phyloP scores from a whole-genome alignment of 2,888 invertebrate species.

The Synanthedon formicaeformis region DNA sequence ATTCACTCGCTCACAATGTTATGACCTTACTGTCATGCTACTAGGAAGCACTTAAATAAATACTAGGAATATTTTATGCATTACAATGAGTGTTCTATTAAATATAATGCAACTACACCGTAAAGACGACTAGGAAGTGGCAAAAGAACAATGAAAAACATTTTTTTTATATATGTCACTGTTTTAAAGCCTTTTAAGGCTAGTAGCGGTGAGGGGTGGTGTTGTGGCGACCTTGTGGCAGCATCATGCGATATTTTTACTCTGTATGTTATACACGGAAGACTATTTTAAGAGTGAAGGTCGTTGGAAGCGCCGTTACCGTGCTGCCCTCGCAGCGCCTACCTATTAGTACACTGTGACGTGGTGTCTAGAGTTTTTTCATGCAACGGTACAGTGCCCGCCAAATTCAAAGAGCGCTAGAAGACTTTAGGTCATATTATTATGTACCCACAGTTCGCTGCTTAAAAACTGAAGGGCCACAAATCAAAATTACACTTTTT shows the following conservation, averaged over 20 bases:
- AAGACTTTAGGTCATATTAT: no score
- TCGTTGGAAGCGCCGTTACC: slow-evolving; percentile 42
- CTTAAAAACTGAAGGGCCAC: no score
- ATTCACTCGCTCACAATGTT: slow-evolving; percentile 11
- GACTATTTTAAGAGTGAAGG: slow-evolving; percentile 72
- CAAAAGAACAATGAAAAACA: slow-evolving; percentile 8
- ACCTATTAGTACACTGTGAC: slow-evolving; percentile 41
- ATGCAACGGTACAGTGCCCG: background rate
- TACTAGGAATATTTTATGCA: background rate
- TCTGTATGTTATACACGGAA: slow-evolving; percentile 63
- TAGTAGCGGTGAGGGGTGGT: slow-evolving; percentile 33
- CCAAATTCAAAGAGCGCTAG: background rate
- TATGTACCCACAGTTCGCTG: no score
- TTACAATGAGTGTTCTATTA: background rate
- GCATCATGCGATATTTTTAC: slow-evolving; percentile 68
- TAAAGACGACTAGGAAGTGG: slow-evolving; percentile 13
- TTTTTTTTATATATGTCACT: slow-evolving; percentile 3
- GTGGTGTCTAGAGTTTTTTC: slow-evolving; percentile 15
- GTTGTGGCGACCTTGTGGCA: slow-evolving; percentile 37
- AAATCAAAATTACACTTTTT: no score
- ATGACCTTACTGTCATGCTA: slow-evolving; percentile 13
- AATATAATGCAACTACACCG: background rate
- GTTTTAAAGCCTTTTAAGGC: slow-evolving; percentile 40
- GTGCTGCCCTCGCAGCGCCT: slow-evolving; percentile 29
- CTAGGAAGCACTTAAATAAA: background rate